phyloP scores from a whole-genome alignment of 2,888 invertebrate species.

The Heliconius cydno region DNA sequence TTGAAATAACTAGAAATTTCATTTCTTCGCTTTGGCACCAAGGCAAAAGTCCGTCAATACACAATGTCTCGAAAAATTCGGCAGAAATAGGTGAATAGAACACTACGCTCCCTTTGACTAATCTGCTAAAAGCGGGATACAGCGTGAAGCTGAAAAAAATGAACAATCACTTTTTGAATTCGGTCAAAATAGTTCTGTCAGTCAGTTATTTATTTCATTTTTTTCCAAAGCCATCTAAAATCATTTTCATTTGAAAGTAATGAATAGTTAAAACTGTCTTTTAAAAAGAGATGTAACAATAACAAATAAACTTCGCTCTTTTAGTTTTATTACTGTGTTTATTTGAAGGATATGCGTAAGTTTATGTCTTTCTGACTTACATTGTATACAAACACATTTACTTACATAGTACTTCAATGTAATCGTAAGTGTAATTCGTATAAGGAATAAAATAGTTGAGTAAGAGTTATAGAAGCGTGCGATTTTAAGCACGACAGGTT shows the following conservation, averaged over 20 bases:
- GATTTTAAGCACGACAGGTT: too few relatives aligned
- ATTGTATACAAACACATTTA: neutral
- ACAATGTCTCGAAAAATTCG: too few relatives aligned
- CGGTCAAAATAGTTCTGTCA: neutral
- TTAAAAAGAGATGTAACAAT: neutral
- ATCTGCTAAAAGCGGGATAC: too few relatives aligned
- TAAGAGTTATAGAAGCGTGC: too few relatives aligned
- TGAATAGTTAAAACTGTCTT: neutral
- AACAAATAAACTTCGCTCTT: constrained; percentile 13
- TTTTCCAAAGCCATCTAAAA: neutral
- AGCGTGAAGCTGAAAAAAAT: too few relatives aligned
- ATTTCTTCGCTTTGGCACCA: neutral
- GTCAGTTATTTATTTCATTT: neutral
- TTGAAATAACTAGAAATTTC: constrained; percentile 3
- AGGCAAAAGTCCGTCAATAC: too few relatives aligned
- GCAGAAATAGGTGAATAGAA: too few relatives aligned
- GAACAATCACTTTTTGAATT: rapidly evolving
- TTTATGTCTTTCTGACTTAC: constrained; percentile 3
- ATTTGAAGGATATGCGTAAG: constrained; percentile 5
- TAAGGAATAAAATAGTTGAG: too few relatives aligned
- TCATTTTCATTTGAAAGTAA: neutral
- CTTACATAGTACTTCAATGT: neutral
- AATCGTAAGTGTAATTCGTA: too few relatives aligned
- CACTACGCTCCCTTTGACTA: too few relatives aligned
- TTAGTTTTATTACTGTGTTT: constrained; percentile 15